Base-by-base conservation (phyloP, 2,888 invertebrate genomes). In the Dusona sp. region DNA sequence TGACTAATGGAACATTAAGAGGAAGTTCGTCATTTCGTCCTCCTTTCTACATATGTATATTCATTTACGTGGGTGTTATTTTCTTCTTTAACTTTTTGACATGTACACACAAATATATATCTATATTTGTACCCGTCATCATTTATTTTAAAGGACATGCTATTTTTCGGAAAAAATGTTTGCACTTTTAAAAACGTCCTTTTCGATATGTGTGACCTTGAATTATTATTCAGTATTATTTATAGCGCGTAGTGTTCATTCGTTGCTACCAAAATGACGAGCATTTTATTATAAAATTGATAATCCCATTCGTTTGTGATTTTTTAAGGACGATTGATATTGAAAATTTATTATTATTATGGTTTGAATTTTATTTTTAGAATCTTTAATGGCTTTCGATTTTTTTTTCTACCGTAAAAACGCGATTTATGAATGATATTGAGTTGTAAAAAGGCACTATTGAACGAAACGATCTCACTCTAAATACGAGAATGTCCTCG, bases 401-500 rank as follows among this genome's bases (percentile, higher is more conserved):
- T 61, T 13, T 16, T n/a, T 29, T 29, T 29, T 61, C 29, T 61
- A 61, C 13, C 13, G 29, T 29, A 61, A 29, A 61, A 61, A 29
- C 6, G 0, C 29, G 61, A 29, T 61, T 61, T 7, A 16, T 29
- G 61, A 61, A 61, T 61, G 61, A 29, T 11, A 29, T 29, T 29
- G 16, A 61, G 29, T 16, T 6, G 2, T 29, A 16, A 6, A 61
- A 61, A 61, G 29, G 38, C 16, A 36, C 22, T 25, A 54, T 57
- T 54, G 54, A 73, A 48, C 22, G 19, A 61, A 57, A 61, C 38
- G 57, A 61, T 57, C 19, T 6, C 48, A 65, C 16, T 78, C 48
- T 29, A 70, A 79, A 42, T 61, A 70, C 57, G 16, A 48, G n/a
- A 29, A 61, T 78, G 51, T 38, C 67, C 67, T 78, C 67, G 67